These are phyloP conservation scores for Hydractinia symbiolongicarpus DNA, from an alignment of 30 jellyfish, hydroid and myxozoan species.

Conservation along the genomic window DNA sequence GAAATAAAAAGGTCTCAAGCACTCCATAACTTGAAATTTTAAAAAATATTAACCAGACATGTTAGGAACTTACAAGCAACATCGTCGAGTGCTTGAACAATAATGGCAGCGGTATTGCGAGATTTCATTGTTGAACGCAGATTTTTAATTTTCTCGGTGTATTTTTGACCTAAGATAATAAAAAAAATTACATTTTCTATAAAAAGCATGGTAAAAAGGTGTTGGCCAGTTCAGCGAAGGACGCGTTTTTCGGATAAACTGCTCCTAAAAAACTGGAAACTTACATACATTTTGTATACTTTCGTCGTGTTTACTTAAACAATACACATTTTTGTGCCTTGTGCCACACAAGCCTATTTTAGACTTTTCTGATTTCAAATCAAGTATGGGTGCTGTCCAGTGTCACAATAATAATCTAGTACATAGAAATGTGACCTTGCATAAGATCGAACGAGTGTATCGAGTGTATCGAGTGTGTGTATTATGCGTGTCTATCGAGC, in stretches of 20 bases:
- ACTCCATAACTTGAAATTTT: not conserved
- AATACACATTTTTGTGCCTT: not conserved
- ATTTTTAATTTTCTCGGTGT: constrained; percentile 25
- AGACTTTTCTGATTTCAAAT: too few species aligned
- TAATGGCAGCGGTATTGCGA: constrained; percentile 34
- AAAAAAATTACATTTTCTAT: not conserved
- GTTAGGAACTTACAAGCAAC: constrained; percentile 50
- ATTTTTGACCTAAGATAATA: not conserved
- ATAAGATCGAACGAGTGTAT: too few species aligned
- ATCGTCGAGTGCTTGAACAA: constrained; percentile 55
- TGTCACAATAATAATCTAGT: too few species aligned
- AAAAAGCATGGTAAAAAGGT: not conserved
- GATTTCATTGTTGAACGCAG: constrained; percentile 34
- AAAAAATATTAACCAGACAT: not conserved
- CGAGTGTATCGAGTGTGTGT: too few species aligned
- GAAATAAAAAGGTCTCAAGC: not conserved
- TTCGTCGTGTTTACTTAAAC: not conserved
- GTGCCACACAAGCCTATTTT: too few species aligned
- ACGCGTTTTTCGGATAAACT: not conserved
- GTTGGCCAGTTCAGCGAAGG: too few species aligned
- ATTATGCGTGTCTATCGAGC: too few species aligned
- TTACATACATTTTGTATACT: not conserved
- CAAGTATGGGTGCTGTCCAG: too few species aligned
- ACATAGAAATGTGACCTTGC: too few species aligned
- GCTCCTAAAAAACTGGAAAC: not conserved